phyloP scores from a whole-genome alignment of 1,140 invertebrate species.

The Augochlora pura region DNA sequence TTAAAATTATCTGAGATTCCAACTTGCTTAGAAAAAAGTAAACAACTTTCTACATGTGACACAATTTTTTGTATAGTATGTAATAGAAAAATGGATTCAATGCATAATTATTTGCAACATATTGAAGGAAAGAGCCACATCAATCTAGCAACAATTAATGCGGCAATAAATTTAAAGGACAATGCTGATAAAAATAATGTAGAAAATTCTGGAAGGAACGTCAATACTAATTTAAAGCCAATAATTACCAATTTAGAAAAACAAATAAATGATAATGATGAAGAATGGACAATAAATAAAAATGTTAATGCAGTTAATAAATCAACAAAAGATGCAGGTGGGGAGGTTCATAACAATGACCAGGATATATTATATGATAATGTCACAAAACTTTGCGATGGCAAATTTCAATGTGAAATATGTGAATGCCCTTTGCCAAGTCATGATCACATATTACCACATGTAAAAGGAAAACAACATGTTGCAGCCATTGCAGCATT shows the following conservation, averaged over 20 bases:
- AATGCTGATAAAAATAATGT: too few species aligned
- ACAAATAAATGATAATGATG: neutral
- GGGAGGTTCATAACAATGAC: neutral
- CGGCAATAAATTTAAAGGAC: neutral
- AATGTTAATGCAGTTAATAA: neutral
- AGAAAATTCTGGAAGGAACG: neutral
- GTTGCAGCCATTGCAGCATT: too few species aligned
- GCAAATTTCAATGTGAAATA: neutral
- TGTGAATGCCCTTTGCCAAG: conserved; percentile 5
- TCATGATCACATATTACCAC: neutral
- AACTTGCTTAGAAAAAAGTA: neutral
- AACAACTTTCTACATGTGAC: neutral
- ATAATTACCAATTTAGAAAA: neutral
- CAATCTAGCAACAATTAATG: neutral
- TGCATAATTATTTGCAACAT: neutral
- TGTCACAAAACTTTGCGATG: neutral
- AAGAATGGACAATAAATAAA: neutral
- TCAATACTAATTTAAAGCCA: too few species aligned
- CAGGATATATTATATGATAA: neutral
- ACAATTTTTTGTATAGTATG: neutral
- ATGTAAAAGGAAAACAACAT: conserved; percentile 14
- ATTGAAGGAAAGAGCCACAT: neutral
- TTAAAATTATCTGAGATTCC: neutral
- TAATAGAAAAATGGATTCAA: neutral
- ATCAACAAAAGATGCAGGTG: neutral